Conservation (phyloP, 1,140 invertebrate species). For the Triops longicaudatus region DNA sequence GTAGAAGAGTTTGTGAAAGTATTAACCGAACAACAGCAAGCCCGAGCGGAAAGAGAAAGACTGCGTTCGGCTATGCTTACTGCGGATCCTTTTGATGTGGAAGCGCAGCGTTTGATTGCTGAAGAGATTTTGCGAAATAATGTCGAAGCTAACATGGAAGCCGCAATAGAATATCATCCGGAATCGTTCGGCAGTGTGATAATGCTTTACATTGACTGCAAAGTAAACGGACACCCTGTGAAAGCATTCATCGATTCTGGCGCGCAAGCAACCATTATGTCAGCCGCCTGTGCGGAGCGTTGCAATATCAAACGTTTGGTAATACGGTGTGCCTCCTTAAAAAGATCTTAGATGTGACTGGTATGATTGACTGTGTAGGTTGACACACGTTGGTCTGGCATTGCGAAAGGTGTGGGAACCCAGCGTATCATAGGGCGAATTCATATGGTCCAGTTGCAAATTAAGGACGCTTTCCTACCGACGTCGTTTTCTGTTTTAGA, state of each 20-base stretch:
- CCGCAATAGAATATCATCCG: constrained; percentile 95
- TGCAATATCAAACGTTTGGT: constrained; percentile 87
- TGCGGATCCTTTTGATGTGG: constrained; percentile 90
- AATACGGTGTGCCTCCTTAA: background rate
- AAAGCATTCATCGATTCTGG: constrained; percentile 97
- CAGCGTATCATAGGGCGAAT: constrained; percentile 92
- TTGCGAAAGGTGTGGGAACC: constrained; percentile 90
- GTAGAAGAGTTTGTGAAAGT: constrained; percentile 72
- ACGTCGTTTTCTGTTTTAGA: constrained; percentile 96
- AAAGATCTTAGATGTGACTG: background rate
- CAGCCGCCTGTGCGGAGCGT: constrained; percentile 77
- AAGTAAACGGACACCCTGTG: constrained; percentile 88
- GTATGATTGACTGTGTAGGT: constrained; percentile 42
- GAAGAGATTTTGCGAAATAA: constrained; percentile 93
- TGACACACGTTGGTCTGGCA: constrained; percentile 86
- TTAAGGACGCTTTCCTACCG: constrained; percentile 84
- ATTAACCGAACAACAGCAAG: constrained; percentile 68
- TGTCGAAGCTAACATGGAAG: constrained; percentile 97
- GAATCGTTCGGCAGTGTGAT: constrained; percentile 95
- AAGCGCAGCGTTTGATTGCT: constrained; percentile 86
- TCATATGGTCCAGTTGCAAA: constrained; percentile 81
- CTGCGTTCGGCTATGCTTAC: constrained; percentile 78
- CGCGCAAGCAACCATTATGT: constrained; percentile 92
- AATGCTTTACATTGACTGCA: constrained; percentile 95
- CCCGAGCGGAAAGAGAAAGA: constrained; percentile 64